Conservation (phyloP, 1,140 invertebrate genomes). For the Zaprionus ornatus region DNA sequence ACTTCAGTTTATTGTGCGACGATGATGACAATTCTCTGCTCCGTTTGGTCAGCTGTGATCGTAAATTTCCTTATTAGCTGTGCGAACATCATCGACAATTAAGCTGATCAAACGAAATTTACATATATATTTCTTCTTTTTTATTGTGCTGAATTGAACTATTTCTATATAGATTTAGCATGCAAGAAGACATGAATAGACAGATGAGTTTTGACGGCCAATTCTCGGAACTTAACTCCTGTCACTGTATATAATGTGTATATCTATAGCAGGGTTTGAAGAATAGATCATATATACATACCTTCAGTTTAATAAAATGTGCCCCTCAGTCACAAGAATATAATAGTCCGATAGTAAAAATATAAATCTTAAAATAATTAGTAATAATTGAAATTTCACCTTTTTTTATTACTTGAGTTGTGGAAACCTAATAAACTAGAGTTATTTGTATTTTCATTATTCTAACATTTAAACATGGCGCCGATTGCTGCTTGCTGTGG, state of each 20-base stretch:
- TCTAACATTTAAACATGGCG: not conserved
- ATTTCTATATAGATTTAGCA: not conserved
- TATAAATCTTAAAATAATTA: too few species aligned
- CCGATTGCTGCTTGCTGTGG: not conserved
- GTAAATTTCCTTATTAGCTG: conserved; percentile 39
- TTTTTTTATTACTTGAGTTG: too few species aligned
- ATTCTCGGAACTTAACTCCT: not conserved
- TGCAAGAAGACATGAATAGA: not conserved
- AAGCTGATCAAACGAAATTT: conserved; percentile 35
- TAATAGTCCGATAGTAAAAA: too few species aligned
- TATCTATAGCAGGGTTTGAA: too few species aligned
- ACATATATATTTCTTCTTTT: conserved; percentile 11
- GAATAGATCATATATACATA: too few species aligned
- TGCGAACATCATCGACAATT: conserved; percentile 23
- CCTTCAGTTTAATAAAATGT: too few species aligned
- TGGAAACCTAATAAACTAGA: not conserved
- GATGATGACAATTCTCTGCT: conserved; percentile 7
- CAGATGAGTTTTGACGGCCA: not conserved
- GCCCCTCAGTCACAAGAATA: too few species aligned
- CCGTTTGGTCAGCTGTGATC: conserved; percentile 17
- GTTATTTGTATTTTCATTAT: not conserved
- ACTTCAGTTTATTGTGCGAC: conserved; percentile 27
- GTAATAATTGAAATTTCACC: too few species aligned
- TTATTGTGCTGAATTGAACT: conserved; percentile 17
- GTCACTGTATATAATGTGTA: not conserved